A percentile compares a stretch with the other conserved stretches of the same genome.
These are phyloP conservation scores for Tragulus kanchil DNA, from an alignment of 2,113 vertebrate genomes.

Conservation along the genomic window DNA sequence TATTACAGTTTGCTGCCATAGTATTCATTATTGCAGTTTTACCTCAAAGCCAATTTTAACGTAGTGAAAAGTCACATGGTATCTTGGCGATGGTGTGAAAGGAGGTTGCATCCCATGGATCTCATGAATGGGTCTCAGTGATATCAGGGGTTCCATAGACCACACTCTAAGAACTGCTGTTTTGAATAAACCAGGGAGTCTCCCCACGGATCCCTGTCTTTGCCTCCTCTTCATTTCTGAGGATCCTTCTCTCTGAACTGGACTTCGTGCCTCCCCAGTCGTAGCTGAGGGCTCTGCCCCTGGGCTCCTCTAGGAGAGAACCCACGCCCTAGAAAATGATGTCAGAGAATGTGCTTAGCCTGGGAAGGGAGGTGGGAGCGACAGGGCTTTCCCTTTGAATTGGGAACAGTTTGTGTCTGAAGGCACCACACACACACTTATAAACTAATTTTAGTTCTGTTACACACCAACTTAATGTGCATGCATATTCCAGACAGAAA, in stretches of 20 bases:
- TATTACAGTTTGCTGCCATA: not conserved
- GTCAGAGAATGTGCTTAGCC: too few relatives aligned
- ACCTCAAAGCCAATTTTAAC: not conserved
- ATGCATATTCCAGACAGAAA: not conserved
- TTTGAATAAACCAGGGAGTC: not conserved
- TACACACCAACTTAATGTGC: not conserved
- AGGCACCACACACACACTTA: not conserved
- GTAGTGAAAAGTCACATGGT: not conserved
- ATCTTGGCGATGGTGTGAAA: not conserved
- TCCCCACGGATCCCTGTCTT: not conserved
- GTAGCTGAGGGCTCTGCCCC: too few relatives aligned
- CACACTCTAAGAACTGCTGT: not conserved
- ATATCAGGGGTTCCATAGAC: not conserved
- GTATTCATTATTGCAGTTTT: not conserved
- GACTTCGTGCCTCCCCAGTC: not conserved
- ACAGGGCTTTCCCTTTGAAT: not conserved
- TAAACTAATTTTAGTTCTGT: not conserved
- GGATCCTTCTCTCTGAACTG: not conserved
- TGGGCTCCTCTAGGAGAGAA: not conserved
- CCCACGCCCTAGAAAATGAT: not conserved
- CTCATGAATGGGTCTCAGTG: not conserved
- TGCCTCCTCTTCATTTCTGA: not conserved
- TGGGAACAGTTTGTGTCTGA: not conserved
- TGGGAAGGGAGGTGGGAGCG: not conserved
- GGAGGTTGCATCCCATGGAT: not conserved